A percentile compares a stretch with the other conserved stretches of the same genome.
phyloP scores from a whole-genome alignment of 2,888 invertebrate species.

The Andrena fulva region DNA sequence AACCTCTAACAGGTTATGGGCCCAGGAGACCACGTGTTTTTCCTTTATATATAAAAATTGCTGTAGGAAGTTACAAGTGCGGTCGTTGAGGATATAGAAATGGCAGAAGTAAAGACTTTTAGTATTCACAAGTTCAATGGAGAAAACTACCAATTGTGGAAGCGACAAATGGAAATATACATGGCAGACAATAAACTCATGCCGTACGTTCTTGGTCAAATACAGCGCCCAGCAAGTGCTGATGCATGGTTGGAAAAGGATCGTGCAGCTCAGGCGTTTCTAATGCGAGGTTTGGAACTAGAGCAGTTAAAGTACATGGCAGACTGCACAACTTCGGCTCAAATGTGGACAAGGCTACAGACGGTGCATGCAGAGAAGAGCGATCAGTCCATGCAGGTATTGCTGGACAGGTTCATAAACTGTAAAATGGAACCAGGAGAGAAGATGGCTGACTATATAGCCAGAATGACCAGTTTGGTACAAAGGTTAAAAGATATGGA shows the following conservation, averaged over 20 bases:
- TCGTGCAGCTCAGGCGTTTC: background rate
- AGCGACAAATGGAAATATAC: conserved; percentile 1
- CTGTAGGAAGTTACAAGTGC: too few relatives aligned
- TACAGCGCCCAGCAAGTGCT: background rate
- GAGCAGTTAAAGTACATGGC: background rate
- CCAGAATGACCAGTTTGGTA: too few relatives aligned
- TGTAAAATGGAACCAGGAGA: background rate
- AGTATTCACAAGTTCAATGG: background rate
- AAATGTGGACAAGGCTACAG: background rate
- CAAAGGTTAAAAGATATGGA: background rate
- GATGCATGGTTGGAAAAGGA: background rate
- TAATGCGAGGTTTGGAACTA: background rate
- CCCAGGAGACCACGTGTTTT: too few relatives aligned
- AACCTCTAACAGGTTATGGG: too few relatives aligned
- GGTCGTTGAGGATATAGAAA: background rate
- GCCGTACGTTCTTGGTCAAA: background rate
- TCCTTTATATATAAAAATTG: too few relatives aligned
- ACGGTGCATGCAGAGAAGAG: background rate
- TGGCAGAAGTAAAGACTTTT: background rate
- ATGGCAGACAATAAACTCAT: background rate
- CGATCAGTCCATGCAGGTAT: background rate
- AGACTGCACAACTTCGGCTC: background rate
- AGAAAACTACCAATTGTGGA: background rate
- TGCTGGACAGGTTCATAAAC: background rate
- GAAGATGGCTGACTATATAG: background rate